Conservation (phyloP, 2,113 vertebrate species). For the Beaufortia kweichowensis region DNA sequence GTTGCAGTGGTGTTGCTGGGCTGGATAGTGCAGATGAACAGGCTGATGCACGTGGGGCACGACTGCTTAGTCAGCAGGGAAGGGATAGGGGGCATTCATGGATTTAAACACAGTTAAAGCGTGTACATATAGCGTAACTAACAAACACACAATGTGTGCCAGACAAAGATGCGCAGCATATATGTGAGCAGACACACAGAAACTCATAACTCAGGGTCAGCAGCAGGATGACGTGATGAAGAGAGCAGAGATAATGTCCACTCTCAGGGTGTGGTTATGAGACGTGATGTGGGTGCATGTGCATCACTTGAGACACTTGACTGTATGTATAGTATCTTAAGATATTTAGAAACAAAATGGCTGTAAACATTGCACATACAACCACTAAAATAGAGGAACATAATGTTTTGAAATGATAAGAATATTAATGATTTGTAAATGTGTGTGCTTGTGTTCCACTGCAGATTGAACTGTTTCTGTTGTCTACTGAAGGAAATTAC, state of each 20-base stretch:
- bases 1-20: neutral
- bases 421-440: neutral
- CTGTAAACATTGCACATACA: too few species aligned
- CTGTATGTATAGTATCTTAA: neutral
- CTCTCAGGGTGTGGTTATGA: conserved; percentile 37
- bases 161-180: neutral
- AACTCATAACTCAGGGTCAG: neutral
- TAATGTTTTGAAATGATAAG: too few species aligned
- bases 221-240: neutral
- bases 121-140: neutral
- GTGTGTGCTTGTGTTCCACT: neutral
- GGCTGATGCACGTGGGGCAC: conserved; percentile 10
- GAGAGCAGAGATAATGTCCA: neutral
- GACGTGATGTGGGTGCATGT: conserved; percentile 8
- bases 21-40: conserved; percentile 3
- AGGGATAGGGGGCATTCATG: conserved; percentile 4
- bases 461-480: neutral
- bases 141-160: neutral
- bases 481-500: neutral
- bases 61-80: conserved; percentile 46
- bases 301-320: neutral
- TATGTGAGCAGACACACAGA: neutral
- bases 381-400: too few species aligned
- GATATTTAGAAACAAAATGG: too few species aligned
- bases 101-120: neutral